phyloP scores from a whole-genome alignment of 2,113 vertebrate species.

The Macrotus californicus region DNA sequence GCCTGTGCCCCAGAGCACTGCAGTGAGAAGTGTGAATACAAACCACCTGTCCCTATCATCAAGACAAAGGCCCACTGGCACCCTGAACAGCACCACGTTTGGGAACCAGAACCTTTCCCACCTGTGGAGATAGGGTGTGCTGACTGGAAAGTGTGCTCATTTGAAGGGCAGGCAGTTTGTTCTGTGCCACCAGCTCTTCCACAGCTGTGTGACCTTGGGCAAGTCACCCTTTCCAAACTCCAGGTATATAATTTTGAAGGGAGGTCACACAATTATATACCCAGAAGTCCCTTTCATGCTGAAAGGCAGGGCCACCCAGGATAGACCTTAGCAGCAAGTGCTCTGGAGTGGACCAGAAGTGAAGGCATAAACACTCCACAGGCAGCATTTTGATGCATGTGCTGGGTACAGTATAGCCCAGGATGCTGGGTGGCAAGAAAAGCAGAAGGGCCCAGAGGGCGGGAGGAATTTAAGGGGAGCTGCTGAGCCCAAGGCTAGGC shows the following conservation, averaged over 20 bases:
- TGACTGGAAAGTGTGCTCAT: not conserved
- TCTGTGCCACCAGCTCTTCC: not conserved
- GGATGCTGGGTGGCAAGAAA: not conserved
- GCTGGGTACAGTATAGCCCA: too few relatives aligned
- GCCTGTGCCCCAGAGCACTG: not conserved
- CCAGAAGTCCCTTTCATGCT: too few relatives aligned
- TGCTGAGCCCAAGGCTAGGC: rapidly evolving
- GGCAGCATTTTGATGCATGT: not conserved
- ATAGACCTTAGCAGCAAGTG: not conserved
- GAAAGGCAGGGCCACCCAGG: too few relatives aligned
- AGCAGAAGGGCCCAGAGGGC: not conserved
- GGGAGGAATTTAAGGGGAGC: not conserved
- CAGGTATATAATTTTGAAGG: too few relatives aligned
- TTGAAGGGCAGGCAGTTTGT: not conserved
- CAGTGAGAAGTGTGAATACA: not conserved
- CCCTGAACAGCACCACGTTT: not conserved
- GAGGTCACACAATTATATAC: too few relatives aligned
- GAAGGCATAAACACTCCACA: too few relatives aligned
- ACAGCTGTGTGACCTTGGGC: too few relatives aligned
- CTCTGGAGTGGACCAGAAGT: not conserved
- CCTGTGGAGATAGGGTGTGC: rapidly evolving
- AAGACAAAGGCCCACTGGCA: not conserved
- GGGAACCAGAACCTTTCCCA: not conserved
- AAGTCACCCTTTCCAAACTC: too few relatives aligned
- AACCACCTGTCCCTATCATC: not conserved